Percentiles rank a stretch among this genome's conserved stretches.
Evolutionary conservation across 2,113 vertebrate species (phyloP).

Genomic region (Triplophysa siluroides): DNA sequence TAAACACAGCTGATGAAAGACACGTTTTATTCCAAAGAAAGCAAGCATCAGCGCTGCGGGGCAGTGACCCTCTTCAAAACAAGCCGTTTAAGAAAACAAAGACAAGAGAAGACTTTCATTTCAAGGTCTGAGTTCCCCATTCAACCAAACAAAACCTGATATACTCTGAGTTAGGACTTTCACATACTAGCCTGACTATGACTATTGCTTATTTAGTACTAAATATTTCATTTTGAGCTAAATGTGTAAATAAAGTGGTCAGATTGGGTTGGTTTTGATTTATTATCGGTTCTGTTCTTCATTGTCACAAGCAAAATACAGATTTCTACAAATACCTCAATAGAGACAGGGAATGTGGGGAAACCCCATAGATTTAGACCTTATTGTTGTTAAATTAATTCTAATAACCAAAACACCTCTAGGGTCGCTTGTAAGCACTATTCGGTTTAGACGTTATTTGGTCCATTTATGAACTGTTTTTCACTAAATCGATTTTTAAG

Average conservation of each 20-base stretch:
- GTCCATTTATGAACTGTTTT: too few species aligned
- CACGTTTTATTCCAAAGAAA: slow-evolving; percentile 36
- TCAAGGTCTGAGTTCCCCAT: slow-evolving; percentile 27
- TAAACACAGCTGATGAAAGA: slow-evolving; percentile 50
- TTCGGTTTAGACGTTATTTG: too few species aligned
- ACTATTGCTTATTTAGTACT: slow-evolving; percentile 5
- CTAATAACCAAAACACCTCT: too few species aligned
- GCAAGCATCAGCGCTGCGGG: slow-evolving; percentile 14
- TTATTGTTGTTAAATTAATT: too few species aligned
- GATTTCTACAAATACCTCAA: neutral
- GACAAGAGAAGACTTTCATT: slow-evolving; percentile 20
- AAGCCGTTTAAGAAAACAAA: slow-evolving; percentile 44
- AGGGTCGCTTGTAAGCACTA: too few species aligned
- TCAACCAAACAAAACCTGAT: slow-evolving; percentile 42
- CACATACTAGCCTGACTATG: neutral
- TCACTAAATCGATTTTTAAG: too few species aligned
- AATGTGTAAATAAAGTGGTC: neutral
- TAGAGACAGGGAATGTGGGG: too few species aligned
- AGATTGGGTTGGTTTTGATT: slow-evolving; percentile 4
- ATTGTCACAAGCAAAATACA: neutral
- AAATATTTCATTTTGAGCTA: neutral
- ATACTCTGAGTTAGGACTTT: slow-evolving; percentile 15
- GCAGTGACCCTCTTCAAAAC: slow-evolving; percentile 10
- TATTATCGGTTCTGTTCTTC: neutral
- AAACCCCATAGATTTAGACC: too few species aligned